Evolutionary conservation across 1,140 invertebrate genomes (phyloP).

Genomic region (Tetramorium simillimum): DNA sequence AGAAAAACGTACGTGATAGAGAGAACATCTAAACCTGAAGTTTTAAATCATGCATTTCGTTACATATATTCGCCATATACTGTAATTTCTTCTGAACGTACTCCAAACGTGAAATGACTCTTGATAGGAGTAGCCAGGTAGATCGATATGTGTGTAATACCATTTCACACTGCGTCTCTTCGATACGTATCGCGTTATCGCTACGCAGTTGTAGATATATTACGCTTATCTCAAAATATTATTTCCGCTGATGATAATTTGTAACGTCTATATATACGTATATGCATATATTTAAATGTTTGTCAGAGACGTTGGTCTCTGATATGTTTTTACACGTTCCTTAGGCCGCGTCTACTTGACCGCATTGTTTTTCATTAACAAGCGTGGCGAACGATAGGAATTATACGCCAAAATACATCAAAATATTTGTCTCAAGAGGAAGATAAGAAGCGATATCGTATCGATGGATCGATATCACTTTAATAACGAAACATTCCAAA

Average conservation of each 20-base stretch:
- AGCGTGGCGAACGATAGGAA: constrained; percentile 39
- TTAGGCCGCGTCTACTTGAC: constrained; percentile 77
- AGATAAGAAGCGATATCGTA: background rate
- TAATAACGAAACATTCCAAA: background rate
- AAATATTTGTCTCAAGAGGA: background rate
- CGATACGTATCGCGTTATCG: background rate
- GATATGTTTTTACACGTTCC: constrained; percentile 52
- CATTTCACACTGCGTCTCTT: background rate
- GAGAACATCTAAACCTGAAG: constrained; percentile 5
- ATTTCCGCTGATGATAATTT: constrained; percentile 22
- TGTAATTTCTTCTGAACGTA: background rate
- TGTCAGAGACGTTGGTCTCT: constrained; percentile 10
- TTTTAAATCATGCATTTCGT: background rate
- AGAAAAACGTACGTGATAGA: background rate
- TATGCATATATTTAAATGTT: constrained; percentile 39
- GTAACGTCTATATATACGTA: background rate
- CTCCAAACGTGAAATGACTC: background rate
- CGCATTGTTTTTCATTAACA: constrained; percentile 43
- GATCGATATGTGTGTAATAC: constrained; percentile 33
- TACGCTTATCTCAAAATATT: constrained; percentile 20
- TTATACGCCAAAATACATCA: background rate
- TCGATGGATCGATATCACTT: background rate
- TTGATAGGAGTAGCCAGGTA: background rate
- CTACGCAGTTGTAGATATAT: background rate
- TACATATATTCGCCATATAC: background rate